Evolutionary conservation across 2,797 vertebrate genomes (phyloP).

Genomic region (Mus spretus): DNA sequence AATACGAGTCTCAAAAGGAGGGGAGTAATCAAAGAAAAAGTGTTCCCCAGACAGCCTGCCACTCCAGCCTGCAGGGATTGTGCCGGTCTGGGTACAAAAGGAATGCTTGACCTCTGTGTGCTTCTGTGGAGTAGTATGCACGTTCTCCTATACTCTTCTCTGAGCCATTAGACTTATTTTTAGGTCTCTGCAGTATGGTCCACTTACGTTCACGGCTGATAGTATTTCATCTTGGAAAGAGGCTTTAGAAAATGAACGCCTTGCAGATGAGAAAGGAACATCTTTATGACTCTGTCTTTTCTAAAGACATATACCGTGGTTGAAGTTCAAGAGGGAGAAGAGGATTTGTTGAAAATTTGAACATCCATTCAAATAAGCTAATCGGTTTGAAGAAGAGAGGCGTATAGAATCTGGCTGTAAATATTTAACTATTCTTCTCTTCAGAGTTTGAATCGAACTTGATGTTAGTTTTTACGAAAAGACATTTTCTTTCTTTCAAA

Average conservation of each 20-base stretch:
- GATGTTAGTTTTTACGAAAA: slow-evolving; percentile 43
- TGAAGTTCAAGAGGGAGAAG: background rate
- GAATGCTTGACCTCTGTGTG: background rate
- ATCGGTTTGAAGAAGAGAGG: slow-evolving; percentile 18
- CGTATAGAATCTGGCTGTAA: background rate
- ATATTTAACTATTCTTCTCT: slow-evolving; percentile 54
- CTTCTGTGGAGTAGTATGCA: background rate
- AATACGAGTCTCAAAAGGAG: background rate
- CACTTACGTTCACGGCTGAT: background rate
- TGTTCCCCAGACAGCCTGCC: background rate
- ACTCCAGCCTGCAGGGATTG: background rate
- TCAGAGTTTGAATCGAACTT: background rate
- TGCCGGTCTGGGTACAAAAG: background rate
- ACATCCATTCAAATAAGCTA: background rate
- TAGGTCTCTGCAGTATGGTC: background rate
- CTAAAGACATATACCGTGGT: background rate
- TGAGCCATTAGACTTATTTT: slow-evolving; percentile 15
- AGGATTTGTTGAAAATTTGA: background rate
- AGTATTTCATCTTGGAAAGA: background rate
- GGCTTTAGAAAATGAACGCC: background rate
- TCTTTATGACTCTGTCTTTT: background rate
- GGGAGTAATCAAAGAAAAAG: slow-evolving; percentile 49
- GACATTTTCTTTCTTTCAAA: slow-evolving; percentile 61
- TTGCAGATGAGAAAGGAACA: background rate
- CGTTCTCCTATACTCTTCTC: background rate